phyloP scores from a whole-genome alignment of 37 sponge, comb jelly and placozoan genomes.

The Oscarella lobularis region DNA sequence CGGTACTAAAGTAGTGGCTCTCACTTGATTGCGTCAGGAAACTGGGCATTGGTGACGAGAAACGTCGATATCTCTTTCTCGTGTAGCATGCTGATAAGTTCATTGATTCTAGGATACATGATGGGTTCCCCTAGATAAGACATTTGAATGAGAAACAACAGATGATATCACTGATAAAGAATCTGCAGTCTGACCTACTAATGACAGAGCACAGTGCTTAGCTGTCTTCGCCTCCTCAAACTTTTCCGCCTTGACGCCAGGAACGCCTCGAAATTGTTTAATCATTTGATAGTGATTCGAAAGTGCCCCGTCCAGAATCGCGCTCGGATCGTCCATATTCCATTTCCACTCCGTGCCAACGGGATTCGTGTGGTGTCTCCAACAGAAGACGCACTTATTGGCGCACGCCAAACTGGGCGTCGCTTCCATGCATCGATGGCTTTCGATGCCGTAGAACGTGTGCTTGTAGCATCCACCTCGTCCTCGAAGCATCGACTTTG shows the following conservation, averaged over 20 bases:
- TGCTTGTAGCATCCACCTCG: slow-evolving; percentile 97
- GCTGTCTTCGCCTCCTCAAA: slow-evolving; percentile 72
- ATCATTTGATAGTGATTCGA: slow-evolving; percentile 90
- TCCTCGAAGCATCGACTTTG: slow-evolving; percentile 81
- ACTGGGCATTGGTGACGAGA: slow-evolving; percentile 94
- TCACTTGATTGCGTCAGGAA: slow-evolving; percentile 84
- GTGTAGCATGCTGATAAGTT: slow-evolving; percentile 50
- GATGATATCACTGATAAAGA: no score
- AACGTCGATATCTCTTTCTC: slow-evolving; percentile 77
- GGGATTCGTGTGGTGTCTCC: slow-evolving; percentile 94
- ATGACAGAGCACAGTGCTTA: slow-evolving; percentile 86
- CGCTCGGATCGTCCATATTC: slow-evolving; percentile 78
- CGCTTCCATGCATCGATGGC: slow-evolving; percentile 96
- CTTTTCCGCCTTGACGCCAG: slow-evolving; percentile 77
- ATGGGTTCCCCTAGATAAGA: slow-evolving; percentile 56
- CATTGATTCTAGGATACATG: slow-evolving; percentile 93
- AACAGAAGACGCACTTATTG: slow-evolving; percentile 97
- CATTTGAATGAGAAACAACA: background rate
- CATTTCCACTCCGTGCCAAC: slow-evolving; percentile 94
- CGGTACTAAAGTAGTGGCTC: background rate
- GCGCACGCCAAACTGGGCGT: slow-evolving; percentile 98
- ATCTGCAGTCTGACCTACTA: slow-evolving; percentile 77
- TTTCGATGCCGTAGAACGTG: slow-evolving; percentile 95
- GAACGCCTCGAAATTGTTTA: slow-evolving; percentile 93
- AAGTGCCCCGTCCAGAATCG: slow-evolving; percentile 56